A percentile compares a stretch with the other conserved stretches of the same genome.
These are phyloP conservation scores for Shinisaurus crocodilurus DNA, from an alignment of 2,113 vertebrate genomes.

Conservation along the genomic window DNA sequence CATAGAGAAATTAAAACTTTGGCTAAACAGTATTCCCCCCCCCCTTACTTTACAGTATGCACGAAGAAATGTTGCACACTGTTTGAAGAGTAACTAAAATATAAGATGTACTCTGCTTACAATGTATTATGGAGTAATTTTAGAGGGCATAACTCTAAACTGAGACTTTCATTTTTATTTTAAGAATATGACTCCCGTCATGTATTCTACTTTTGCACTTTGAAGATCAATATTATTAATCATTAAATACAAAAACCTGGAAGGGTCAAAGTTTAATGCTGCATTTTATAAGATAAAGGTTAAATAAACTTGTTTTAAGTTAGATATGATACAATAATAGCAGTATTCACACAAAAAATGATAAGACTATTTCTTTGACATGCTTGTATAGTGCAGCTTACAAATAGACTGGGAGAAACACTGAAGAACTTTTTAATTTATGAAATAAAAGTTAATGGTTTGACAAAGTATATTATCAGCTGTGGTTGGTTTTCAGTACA, in stretches of 20 bases:
- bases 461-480: constrained; percentile 70
- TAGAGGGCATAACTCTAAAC: constrained; percentile 62
- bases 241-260: constrained; percentile 58
- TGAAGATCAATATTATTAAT: constrained; percentile 67
- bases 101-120: constrained; percentile 57
- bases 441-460: constrained; percentile 56
- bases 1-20: constrained; percentile 69
- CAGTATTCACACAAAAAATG: constrained; percentile 69
- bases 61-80: constrained; percentile 64
- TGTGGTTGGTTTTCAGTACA: constrained; percentile 79
- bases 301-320: constrained; percentile 58
- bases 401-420: constrained; percentile 60
- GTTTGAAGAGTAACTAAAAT: constrained; percentile 69
- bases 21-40: constrained; percentile 65
- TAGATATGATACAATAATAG: constrained; percentile 57
- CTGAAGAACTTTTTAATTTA: constrained; percentile 66
- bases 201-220: constrained; percentile 79
- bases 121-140: constrained; percentile 39
- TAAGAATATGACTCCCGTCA: constrained; percentile 71
- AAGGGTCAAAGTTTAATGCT: constrained; percentile 73
- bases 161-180: constrained; percentile 63
- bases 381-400: constrained; percentile 48
- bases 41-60: constrained; percentile 60
- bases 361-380: constrained; percentile 36
- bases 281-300: constrained; percentile 77